phyloP scores from a whole-genome alignment of 2,888 invertebrate species.

The Chrysolina haemoptera region DNA sequence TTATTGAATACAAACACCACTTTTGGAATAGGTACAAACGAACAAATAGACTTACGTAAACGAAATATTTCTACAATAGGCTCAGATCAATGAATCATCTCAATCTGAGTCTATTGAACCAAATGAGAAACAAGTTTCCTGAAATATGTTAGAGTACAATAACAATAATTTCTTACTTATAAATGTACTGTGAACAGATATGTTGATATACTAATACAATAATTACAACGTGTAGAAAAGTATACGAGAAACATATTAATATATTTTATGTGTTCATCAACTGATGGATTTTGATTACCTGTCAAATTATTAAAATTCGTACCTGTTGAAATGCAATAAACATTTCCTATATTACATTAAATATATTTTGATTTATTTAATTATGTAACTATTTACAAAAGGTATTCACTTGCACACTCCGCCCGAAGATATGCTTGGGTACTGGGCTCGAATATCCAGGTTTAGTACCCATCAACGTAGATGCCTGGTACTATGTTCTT shows the following conservation, averaged over 20 bases:
- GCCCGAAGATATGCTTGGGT: background rate
- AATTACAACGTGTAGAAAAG: background rate
- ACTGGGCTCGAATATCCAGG: background rate
- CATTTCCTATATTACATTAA: conserved; percentile 38
- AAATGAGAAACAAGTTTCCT: background rate
- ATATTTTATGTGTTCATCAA: background rate
- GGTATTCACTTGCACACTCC: conserved; percentile 6
- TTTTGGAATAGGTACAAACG: conserved; percentile 49
- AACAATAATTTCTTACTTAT: conserved; percentile 3
- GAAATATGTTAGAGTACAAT: conserved; percentile 16
- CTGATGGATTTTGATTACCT: background rate
- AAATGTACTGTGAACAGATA: background rate
- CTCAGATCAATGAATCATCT: conserved; percentile 31
- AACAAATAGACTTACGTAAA: conserved; percentile 42
- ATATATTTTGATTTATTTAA: conserved; percentile 19
- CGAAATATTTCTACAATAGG: conserved; percentile 26
- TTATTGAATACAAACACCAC: conserved; percentile 54
- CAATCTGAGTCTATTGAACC: conserved; percentile 29
- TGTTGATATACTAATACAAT: background rate
- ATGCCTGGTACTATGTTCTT: conserved; percentile 68
- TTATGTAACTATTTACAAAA: conserved; percentile 30
- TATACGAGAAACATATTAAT: background rate
- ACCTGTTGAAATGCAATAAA: conserved; percentile 24
- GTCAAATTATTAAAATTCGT: background rate
- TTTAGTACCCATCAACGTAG: conserved; percentile 15